Percentiles rank a stretch among this genome's conserved stretches.
Conservation (phyloP, 2,888 invertebrate species). For the Drosophila rubida region DNA sequence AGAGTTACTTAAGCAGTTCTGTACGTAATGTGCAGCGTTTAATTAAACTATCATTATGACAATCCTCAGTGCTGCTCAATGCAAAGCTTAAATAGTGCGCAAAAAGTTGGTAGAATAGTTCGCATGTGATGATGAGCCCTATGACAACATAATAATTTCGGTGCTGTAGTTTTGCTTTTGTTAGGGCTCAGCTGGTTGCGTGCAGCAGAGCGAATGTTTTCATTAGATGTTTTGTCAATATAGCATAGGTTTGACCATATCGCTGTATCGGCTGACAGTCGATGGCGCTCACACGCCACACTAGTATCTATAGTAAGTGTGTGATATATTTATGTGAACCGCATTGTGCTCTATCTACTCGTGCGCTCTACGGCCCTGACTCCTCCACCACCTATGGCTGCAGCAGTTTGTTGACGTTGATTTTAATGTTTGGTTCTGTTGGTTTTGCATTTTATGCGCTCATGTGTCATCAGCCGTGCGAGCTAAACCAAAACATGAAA, state of each 20-base stretch:
- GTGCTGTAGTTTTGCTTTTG: constrained; percentile 56
- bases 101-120: neutral
- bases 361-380: neutral
- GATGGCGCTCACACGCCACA: neutral
- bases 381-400: neutral
- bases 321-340: constrained; percentile 33
- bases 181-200: constrained; percentile 29
- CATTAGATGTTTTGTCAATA: constrained; percentile 66
- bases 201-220: constrained; percentile 59
- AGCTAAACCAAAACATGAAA: constrained; percentile 56
- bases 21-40: neutral
- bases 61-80: neutral
- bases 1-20: neutral
- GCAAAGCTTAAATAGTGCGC: neutral
- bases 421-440: constrained; percentile 62
- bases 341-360: neutral
- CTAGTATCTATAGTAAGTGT: neutral
- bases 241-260: constrained; percentile 10
- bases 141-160: constrained; percentile 68
- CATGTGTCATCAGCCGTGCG: constrained; percentile 53
- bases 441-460: constrained; percentile 65
- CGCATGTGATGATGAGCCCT: constrained; percentile 50
- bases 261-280: constrained; percentile 4
- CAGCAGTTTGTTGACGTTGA: constrained; percentile 46
- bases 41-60: neutral